Evolutionary conservation across 2,797 vertebrate genomes (phyloP), one percentile per base, ranked within the genome.

Genomic region (Coracias cyanogaster): DNA sequence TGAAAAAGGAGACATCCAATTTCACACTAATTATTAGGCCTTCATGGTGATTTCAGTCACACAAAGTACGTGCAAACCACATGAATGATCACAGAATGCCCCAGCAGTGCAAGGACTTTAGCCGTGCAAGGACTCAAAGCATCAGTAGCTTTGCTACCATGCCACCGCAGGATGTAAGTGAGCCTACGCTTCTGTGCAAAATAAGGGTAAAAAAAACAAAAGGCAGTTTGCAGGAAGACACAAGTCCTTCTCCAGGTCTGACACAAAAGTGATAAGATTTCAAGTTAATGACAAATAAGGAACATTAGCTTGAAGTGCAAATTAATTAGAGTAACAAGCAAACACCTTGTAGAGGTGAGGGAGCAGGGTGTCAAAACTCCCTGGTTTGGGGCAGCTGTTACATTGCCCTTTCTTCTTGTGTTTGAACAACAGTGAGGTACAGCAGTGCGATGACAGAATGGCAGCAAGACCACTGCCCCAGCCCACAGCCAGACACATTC

Each of bases 1-100:
- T 91, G 54, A 81, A 84, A 81, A 72, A 61, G 13, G 12, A 90
- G 49, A 71, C 13, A 71, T 69, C 25, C 73, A 72, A 81, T 94
- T 94, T 78, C 72, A 55, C 88, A 35, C 54, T 57, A 89, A 88
- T 92, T 89, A 83, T 58, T 89, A 72, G 72, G 37, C 49, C 31
- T 89, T 45, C 33, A 70, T 13, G 43, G 39, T 77, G 91, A 69
- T 87, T 94, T 95, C 84, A 66, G 51, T 45, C 66, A 74, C 55
- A 77, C 43, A 41, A 76, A 28, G 28, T 18, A 31, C 2, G 1
- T 29, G 51, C 31, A 92, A 66, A 58, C 35, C 8, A 41, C 46
- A 17, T 12, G 43, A 89, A 65, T 7, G 48, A 73, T 41, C 51
- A 58, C 33, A 2, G 20, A 73, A 85, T 0, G 2, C 8, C 45